Conservation (phyloP, 2,797 vertebrate species). For the Catostomus latipinnis region DNA sequence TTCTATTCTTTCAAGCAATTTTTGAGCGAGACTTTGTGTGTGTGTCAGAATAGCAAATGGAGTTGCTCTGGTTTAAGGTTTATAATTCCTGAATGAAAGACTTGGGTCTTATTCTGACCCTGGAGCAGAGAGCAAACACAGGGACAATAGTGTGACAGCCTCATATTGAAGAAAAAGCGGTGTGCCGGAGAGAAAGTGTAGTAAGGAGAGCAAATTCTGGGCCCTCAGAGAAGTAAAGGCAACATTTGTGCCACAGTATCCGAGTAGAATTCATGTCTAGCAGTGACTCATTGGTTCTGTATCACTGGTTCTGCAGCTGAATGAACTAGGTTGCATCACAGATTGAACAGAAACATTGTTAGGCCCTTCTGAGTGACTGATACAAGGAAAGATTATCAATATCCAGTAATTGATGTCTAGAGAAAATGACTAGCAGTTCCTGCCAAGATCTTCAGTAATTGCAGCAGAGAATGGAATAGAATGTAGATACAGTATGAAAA, state of each 20-base stretch:
- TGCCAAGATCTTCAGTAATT: not conserved
- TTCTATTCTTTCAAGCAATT: not conserved
- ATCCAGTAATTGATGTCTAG: not conserved
- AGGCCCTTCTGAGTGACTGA: not conserved
- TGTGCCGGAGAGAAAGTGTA: not conserved
- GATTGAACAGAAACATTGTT: not conserved
- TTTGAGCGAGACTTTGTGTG: not conserved
- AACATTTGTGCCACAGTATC: not conserved
- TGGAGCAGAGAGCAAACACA: not conserved
- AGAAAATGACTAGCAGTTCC: not conserved
- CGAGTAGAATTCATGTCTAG: not conserved
- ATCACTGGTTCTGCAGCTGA: not conserved
- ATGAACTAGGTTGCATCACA: not conserved
- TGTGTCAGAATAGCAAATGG: not conserved
- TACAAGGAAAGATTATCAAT: not conserved
- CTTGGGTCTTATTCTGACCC: not conserved
- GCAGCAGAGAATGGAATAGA: too few species aligned
- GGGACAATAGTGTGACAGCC: not conserved
- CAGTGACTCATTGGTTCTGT: not conserved
- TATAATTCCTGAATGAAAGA: not conserved
- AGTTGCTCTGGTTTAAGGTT: conserved; percentile 10
- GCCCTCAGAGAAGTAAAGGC: not conserved
- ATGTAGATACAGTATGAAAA: too few species aligned
- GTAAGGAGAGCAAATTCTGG: not conserved
- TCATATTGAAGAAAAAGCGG: conserved; percentile 7